A percentile compares a stretch with the other conserved stretches of the same genome.
Conservation (phyloP, 2,888 invertebrate genomes). For the Bellardia bayeri region DNA sequence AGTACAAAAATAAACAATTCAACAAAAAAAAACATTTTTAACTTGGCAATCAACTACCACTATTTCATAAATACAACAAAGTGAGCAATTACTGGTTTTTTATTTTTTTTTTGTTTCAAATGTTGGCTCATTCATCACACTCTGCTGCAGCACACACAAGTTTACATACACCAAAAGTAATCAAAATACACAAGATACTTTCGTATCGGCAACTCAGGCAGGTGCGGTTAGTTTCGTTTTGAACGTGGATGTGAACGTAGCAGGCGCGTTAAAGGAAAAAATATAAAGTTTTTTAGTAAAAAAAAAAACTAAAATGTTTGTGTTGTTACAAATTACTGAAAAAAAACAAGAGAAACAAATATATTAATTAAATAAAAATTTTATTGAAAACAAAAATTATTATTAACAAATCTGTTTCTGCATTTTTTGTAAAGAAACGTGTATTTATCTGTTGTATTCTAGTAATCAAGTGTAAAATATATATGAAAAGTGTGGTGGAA, state of each 20-base stretch:
- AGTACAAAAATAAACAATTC: slow-evolving; percentile 39
- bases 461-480: slow-evolving; percentile 1
- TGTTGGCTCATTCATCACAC: slow-evolving; percentile 58
- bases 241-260: slow-evolving; percentile 80
- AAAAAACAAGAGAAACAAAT: not conserved
- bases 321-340: not conserved
- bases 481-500: slow-evolving; percentile 74
- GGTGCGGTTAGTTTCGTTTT: slow-evolving; percentile 83
- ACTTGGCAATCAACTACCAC: slow-evolving; percentile 64
- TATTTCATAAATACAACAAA: slow-evolving; percentile 67
- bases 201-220: slow-evolving; percentile 78
- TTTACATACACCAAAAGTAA: slow-evolving; percentile 38
- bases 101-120: slow-evolving; percentile 20
- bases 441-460: not conserved
- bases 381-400: not conserved
- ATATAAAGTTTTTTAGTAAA: not conserved
- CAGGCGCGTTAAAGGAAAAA: slow-evolving; percentile 71
- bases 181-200: slow-evolving; percentile 74
- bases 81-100: slow-evolving; percentile 74
- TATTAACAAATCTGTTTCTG: not conserved
- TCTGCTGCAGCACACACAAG: slow-evolving; percentile 50
- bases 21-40: slow-evolving; percentile 16
- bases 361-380: not conserved
- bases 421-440: not conserved
- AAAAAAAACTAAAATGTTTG: slow-evolving; percentile 15